Base-by-base conservation (phyloP, 2,113 vertebrate genomes). In the Onychorhynchus coronatus region DNA sequence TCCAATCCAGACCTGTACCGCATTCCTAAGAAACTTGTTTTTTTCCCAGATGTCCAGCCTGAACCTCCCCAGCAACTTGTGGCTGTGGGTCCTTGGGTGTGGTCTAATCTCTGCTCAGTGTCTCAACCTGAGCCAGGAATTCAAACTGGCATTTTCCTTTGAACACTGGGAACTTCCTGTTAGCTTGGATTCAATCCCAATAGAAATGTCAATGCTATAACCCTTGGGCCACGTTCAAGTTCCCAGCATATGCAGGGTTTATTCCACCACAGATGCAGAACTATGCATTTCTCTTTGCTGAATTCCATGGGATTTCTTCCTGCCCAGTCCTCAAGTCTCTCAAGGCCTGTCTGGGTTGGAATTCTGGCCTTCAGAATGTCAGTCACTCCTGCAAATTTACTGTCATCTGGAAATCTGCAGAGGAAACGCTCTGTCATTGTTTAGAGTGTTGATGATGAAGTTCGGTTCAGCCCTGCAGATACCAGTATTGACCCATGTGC, bases 221-320 rank as follows among this genome's bases (percentile, higher is more conserved):
- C 5, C 4, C 66, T 33, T 27, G 20, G 8, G 31, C 24, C 41
- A 16, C 52, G 66, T 67, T 63, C 73, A 72, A 2, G 24, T 75
- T 47, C 47, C 10, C 37, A 62, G 25, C 23, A 31, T 0, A 0
- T 63, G 39, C 6, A 28, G 27, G 10, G 6, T 27, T 89, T 50
- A 11, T 74, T 89, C 27, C 30, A 55, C 3, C 23, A 3, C 14
- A 59, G 25, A 31, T 0, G 1, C 28, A 62, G 42, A 68, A 39
- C 14, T 81, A 44, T 3, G 10, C 19, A 37, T 42, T 75, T 77
- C 53, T 71, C 67, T 50, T 50, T 50, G 18, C 17, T 72, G 46
- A 41, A 76, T 22, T 55, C 50, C 5, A 0, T 22, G 46, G 7
- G 19, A 24, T 71, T 62, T 84, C 63, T 59, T 2, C 30, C 77